phyloP scores from a whole-genome alignment of 2,113 vertebrate genomes.

The Nanorana parkeri region DNA sequence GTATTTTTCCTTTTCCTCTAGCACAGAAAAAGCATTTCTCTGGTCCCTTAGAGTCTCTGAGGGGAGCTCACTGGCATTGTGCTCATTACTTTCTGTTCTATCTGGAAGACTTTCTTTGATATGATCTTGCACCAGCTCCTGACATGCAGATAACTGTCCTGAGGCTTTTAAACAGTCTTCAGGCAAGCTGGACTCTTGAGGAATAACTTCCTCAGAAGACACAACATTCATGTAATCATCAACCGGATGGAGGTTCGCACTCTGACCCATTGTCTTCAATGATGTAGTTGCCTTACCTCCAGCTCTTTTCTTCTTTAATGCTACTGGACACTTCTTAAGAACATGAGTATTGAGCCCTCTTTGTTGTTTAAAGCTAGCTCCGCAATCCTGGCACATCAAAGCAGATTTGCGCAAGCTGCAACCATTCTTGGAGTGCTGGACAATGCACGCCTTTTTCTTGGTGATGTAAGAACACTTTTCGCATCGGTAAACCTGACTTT shows the following conservation, averaged over 20 bases:
- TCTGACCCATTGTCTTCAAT: constrained; percentile 13
- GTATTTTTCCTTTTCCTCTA: constrained; percentile 64
- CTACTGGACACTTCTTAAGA: constrained; percentile 79
- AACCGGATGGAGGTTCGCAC: too few species aligned
- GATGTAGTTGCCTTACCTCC: constrained; percentile 41
- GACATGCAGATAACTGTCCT: neutral
- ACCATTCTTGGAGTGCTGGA: constrained; percentile 73
- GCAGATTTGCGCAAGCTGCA: constrained; percentile 75
- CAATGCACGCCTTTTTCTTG: constrained; percentile 77
- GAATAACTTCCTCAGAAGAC: neutral
- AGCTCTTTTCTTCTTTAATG: constrained; percentile 70
- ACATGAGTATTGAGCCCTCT: constrained; percentile 86
- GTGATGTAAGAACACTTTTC: constrained; percentile 83
- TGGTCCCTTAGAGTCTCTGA: too few species aligned
- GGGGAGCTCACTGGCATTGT: neutral
- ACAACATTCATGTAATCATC: neutral
- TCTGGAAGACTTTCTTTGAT: constrained; percentile 1
- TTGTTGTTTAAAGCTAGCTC: constrained; percentile 87
- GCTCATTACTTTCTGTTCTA: neutral
- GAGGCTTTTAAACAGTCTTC: neutral
- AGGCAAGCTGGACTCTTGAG: neutral
- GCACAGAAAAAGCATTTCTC: too few species aligned
- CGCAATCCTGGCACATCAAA: constrained; percentile 77
- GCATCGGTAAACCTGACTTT: constrained; percentile 75
- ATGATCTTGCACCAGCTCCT: neutral